Evolutionary conservation across 2,797 vertebrate genomes (phyloP).

Genomic region (Botia kubotai): DNA sequence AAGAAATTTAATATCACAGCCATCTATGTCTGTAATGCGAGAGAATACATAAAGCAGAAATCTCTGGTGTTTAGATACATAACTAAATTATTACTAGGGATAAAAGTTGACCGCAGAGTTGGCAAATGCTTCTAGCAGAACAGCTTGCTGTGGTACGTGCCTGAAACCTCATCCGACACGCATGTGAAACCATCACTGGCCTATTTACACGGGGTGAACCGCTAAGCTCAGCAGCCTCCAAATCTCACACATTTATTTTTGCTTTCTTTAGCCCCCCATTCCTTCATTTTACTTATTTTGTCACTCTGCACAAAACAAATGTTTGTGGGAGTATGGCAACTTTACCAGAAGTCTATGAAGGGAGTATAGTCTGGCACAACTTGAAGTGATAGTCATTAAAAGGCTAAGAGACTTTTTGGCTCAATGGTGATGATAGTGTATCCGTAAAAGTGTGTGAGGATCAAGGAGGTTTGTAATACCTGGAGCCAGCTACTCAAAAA

Average conservation of each 20-base stretch:
- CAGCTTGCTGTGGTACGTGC: conserved; percentile 33
- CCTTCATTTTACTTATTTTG: not conserved
- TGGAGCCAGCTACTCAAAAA: too few relatives aligned
- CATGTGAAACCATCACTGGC: conserved; percentile 45
- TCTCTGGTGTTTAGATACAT: conserved; percentile 33
- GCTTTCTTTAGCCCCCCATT: not conserved
- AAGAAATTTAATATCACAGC: conserved; percentile 1
- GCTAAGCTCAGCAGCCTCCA: not conserved
- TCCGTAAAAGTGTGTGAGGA: conserved; percentile 1
- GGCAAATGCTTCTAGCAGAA: conserved; percentile 22
- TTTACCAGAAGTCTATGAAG: conserved; percentile 28
- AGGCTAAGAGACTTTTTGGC: conserved; percentile 21
- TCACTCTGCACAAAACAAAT: conserved; percentile 39
- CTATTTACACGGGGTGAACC: conserved; percentile 44
- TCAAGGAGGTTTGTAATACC: not conserved
- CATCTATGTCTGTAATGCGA: conserved; percentile 22
- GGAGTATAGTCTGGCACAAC: conserved; percentile 47
- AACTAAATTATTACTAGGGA: conserved; percentile 43
- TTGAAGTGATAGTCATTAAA: conserved; percentile 41
- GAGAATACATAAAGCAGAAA: conserved; percentile 20
- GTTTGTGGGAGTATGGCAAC: conserved; percentile 33
- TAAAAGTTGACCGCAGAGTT: conserved; percentile 41
- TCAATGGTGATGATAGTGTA: conserved; percentile 1
- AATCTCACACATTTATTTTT: conserved; percentile 54
- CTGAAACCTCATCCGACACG: conserved; percentile 49